phyloP scores from a whole-genome alignment of 2,888 invertebrate species.

The Alentia gelatinosa region DNA sequence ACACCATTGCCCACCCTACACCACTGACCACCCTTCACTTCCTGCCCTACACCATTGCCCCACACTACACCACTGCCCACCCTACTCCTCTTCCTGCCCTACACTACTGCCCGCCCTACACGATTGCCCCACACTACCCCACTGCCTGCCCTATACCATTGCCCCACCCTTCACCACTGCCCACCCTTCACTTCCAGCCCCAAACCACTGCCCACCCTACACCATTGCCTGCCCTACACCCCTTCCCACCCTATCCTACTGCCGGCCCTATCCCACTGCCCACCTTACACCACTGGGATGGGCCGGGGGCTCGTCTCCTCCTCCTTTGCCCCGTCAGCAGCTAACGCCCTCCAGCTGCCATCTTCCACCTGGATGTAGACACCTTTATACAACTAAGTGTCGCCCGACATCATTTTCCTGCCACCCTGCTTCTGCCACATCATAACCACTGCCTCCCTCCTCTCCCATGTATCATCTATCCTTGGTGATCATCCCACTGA shows the following conservation, averaged over 20 bases:
- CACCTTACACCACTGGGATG: no score
- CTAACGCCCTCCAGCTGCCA: no score
- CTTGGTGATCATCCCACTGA: no score
- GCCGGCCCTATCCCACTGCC: not conserved
- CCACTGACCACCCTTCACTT: not conserved
- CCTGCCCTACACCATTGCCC: not conserved
- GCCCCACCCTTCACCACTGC: not conserved
- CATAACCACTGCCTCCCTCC: no score
- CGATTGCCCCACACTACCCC: not conserved
- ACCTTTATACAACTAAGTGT: no score
- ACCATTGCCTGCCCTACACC: not conserved
- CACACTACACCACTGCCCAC: not conserved
- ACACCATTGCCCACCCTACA: not conserved
- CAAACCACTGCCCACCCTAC: no score
- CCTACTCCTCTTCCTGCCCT: not conserved
- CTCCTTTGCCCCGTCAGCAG: no score
- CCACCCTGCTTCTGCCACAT: no score
- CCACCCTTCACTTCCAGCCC: not conserved
- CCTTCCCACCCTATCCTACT: not conserved
- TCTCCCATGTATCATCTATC: no score
- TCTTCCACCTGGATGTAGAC: no score
- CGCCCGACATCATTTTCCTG: no score
- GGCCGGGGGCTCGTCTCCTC: no score
- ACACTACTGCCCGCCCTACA: not conserved
- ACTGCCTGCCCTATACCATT: not conserved